A percentile compares a stretch with the other conserved stretches of the same genome.
These are phyloP conservation scores for Acrossocheilus wenchowensis DNA, from an alignment of 2,797 vertebrate genomes.

Conservation along the genomic window DNA sequence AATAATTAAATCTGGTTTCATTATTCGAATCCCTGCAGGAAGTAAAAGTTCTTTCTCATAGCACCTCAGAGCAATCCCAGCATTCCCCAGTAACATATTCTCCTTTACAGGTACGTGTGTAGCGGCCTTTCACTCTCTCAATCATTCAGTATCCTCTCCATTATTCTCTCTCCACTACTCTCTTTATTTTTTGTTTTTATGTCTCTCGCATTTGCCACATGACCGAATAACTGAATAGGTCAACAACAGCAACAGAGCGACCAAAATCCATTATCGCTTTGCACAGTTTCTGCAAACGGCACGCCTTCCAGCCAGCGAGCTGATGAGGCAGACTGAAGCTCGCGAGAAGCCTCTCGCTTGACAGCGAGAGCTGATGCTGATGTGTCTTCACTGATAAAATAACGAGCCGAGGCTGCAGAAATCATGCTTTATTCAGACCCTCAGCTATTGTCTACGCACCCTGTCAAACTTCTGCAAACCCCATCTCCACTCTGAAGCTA, in stretches of 20 bases:
- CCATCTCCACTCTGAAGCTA: constrained; percentile 39
- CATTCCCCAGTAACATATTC: constrained; percentile 42
- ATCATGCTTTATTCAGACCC: constrained; percentile 76
- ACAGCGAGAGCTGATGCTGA: constrained; percentile 59
- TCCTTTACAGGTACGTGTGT: constrained; percentile 40
- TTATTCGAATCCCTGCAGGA: neutral
- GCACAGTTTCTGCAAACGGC: constrained; percentile 74
- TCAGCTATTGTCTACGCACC: constrained; percentile 32
- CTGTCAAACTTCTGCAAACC: constrained; percentile 64
- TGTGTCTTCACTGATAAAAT: constrained; percentile 69
- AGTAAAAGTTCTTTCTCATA: neutral
- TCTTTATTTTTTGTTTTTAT: constrained; percentile 36
- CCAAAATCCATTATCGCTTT: constrained; percentile 69
- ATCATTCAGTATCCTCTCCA: constrained; percentile 47
- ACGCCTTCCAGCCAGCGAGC: constrained; percentile 74
- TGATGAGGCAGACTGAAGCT: constrained; percentile 64
- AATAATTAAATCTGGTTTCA: neutral
- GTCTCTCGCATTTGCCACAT: constrained; percentile 71
- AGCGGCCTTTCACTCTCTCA: constrained; percentile 46
- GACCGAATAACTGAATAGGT: constrained; percentile 79
- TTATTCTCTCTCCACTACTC: constrained; percentile 13
- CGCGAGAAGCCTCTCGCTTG: constrained; percentile 45
- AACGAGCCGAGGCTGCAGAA: constrained; percentile 70
- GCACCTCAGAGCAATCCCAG: constrained; percentile 18
- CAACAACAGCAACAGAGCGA: constrained; percentile 66